phyloP scores from a whole-genome alignment of 2,113 vertebrate species.

The Chaetura pelagica region DNA sequence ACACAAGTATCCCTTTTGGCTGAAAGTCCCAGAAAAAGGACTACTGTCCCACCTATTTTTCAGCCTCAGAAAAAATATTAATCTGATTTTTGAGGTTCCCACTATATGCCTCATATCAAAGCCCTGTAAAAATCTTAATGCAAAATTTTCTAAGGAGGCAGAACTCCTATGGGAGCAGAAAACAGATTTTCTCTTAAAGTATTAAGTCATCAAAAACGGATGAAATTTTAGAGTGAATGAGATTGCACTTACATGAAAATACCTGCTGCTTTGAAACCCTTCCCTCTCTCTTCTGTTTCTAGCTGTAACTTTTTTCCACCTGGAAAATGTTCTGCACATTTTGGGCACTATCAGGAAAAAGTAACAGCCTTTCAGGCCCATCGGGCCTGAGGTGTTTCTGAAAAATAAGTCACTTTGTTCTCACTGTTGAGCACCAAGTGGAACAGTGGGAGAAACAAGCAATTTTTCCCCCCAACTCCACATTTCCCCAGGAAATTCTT shows the following conservation, averaged over 20 bases:
- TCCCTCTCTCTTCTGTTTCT: neutral
- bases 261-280: neutral
- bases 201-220: neutral
- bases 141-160: neutral
- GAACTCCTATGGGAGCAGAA: neutral
- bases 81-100: neutral
- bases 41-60: neutral
- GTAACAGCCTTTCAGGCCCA: neutral
- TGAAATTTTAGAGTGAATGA: neutral
- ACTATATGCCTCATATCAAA: neutral
- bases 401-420: neutral
- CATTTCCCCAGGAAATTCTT: neutral
- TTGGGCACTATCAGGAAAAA: neutral
- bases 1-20: neutral
- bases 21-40: neutral
- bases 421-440: neutral
- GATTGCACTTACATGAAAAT: neutral
- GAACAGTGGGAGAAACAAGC: neutral
- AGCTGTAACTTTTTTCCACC: neutral
- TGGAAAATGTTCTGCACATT: neutral
- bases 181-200: neutral
- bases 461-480: rapidly evolving
- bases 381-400: neutral
- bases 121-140: neutral
- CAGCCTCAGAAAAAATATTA: neutral